Evolutionary conservation across 2,113 vertebrate genomes (phyloP), one percentile per base, ranked within the genome.

Genomic region (Monarcha castaneiventris): DNA sequence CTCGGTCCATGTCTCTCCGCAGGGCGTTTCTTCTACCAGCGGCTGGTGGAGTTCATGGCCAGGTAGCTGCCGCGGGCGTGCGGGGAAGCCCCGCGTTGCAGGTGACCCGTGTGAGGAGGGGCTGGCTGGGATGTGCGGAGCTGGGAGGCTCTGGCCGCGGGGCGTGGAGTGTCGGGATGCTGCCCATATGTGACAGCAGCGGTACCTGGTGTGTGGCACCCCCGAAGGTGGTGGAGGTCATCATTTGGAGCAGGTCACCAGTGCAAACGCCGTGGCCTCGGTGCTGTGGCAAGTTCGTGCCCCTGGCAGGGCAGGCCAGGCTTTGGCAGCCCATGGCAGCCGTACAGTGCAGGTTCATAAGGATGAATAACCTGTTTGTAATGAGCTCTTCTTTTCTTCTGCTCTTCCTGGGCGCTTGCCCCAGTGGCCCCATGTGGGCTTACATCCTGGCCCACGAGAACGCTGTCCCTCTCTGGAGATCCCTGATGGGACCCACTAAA

Each of bases 1-100:
- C 62, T 32, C 30, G 25, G 30, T 6, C 51, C 11, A 0, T 33
- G 32, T 92, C 6, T 95, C 58, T 96, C 22, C 62, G 49, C 91
- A 99, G 99, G 98, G 21, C 97, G 98, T 44, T 99, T 99, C 97
- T 99, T 99, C 98, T 99, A 99, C 96, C 99, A 98, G 96, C 98
- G 99, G 86, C 98, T 99, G 91, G 99, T 99, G 97, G 99, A 99
- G 95, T 99, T 99, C 97, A 99, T 99, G 99, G 98, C 99, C 95
- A 99, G 99, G 99, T 99, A 96, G 84, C 7, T n/a, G 61, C 89
- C 4, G 43, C 1, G 3, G 25, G 30, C 2, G 29, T 2, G 12
- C 8, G 29, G 49, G 61, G 64, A 0, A 7, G 49, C 32, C 26
- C 20, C 29, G 32, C 33, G 16, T 26, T 35, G 67, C 37, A 11